A percentile compares a stretch with the other conserved stretches of the same genome.
These are phyloP conservation scores for Pygmarrhopalites habei DNA, from an alignment of 1,140 invertebrate species.

Conservation along the genomic window DNA sequence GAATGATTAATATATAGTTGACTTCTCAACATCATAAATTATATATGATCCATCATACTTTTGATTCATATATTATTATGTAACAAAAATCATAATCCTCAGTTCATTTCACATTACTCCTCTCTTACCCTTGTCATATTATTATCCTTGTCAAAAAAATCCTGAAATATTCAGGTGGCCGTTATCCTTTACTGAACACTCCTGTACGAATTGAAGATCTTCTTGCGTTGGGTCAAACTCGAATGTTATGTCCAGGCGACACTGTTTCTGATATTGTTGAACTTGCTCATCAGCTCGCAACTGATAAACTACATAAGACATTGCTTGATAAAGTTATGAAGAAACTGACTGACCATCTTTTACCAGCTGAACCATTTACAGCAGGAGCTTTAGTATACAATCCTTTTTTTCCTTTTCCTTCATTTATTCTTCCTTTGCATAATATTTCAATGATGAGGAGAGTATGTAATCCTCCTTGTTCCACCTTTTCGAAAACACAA, in stretches of 20 bases:
- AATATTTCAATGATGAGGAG: too few relatives aligned
- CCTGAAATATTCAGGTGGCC: too few relatives aligned
- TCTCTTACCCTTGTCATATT: too few relatives aligned
- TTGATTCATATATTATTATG: too few relatives aligned
- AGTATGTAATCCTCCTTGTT: too few relatives aligned
- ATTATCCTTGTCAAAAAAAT: too few relatives aligned
- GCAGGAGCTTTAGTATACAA: constrained; percentile 6
- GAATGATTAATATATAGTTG: too few relatives aligned
- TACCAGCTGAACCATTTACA: not conserved
- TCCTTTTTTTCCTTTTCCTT: not conserved
- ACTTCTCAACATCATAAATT: too few relatives aligned
- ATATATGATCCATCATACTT: too few relatives aligned
- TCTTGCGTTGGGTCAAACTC: constrained; percentile 8
- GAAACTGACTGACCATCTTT: not conserved
- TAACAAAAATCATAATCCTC: too few relatives aligned
- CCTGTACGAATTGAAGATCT: constrained; percentile 7
- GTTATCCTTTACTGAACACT: not conserved
- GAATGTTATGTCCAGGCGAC: not conserved
- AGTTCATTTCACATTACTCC: too few relatives aligned
- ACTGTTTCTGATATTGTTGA: not conserved
- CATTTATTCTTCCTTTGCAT: constrained; percentile 52
- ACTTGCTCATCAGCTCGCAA: not conserved
- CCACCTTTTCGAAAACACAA: too few relatives aligned
- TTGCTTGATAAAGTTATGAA: not conserved
- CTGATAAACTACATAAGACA: not conserved